Evolutionary conservation across 1,140 invertebrate species (phyloP).

Genomic region (Aphelinus certus): DNA sequence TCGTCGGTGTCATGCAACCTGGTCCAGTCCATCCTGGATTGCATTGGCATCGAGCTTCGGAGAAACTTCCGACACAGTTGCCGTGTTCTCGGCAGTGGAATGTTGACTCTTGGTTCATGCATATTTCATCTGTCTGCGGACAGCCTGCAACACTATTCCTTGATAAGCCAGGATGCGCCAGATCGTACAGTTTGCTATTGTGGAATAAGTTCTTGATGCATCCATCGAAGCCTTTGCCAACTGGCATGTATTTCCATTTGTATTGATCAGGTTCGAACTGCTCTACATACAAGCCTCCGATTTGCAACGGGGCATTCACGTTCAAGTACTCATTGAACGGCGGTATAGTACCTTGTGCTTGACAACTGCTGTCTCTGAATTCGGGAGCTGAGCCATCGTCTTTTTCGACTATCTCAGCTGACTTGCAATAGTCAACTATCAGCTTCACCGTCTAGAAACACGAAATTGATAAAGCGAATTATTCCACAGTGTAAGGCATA

Average conservation of each 20-base stretch:
- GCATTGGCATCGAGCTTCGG: constrained; percentile 89
- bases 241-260: constrained; percentile 86
- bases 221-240: constrained; percentile 90
- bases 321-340: constrained; percentile 97
- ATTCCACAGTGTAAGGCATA: too few relatives aligned
- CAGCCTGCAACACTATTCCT: constrained; percentile 87
- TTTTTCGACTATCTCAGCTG: constrained; percentile 84
- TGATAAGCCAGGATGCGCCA: constrained; percentile 86
- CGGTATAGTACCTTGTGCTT: constrained; percentile 86
- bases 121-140: constrained; percentile 89
- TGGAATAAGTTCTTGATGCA: constrained; percentile 96
- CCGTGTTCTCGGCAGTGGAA: constrained; percentile 91
- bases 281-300: constrained; percentile 89
- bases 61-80: constrained; percentile 89
- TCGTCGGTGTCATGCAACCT: constrained; percentile 84
- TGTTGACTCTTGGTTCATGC: constrained; percentile 81
- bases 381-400: constrained; percentile 87
- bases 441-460: constrained; percentile 77
- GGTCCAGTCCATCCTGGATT: constrained; percentile 91
- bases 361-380: constrained; percentile 88
- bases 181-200: constrained; percentile 94
- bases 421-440: constrained; percentile 91
- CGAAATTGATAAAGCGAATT: too few relatives aligned
- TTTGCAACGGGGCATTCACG: constrained; percentile 93
- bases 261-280: constrained; percentile 87